Conservation (phyloP, 2,113 vertebrate species). For the Grammomys surdaster region DNA sequence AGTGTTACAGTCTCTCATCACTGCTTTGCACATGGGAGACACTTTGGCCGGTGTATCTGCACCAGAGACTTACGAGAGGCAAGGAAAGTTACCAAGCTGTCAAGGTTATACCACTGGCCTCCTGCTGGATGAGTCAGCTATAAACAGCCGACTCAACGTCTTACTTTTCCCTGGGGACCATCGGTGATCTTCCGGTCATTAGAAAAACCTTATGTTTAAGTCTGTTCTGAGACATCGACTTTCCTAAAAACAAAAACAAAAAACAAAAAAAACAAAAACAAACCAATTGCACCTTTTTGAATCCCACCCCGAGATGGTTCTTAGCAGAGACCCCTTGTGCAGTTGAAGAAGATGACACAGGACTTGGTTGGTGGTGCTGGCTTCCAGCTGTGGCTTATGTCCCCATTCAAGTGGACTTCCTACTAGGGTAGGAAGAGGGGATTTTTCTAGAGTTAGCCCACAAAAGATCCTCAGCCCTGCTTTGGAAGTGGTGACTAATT, state of each 20-base stretch:
- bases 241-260: background rate
- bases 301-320: background rate
- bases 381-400: background rate
- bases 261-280: background rate
- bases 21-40: slow-evolving; percentile 18
- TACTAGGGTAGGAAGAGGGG: background rate
- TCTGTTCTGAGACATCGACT: background rate
- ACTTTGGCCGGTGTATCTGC: slow-evolving; percentile 59
- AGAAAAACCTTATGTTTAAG: background rate
- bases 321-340: background rate
- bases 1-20: background rate
- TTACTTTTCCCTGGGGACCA: background rate
- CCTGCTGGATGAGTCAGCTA: slow-evolving; percentile 81
- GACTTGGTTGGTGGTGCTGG: background rate
- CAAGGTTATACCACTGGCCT: slow-evolving; percentile 74
- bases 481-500: background rate
- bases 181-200: background rate
- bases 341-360: background rate
- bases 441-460: background rate
- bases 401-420: background rate
- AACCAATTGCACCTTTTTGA: background rate
- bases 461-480: background rate
- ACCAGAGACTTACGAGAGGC: slow-evolving; percentile 64
- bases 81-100: slow-evolving; percentile 79
- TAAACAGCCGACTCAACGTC: slow-evolving; percentile 45